phyloP scores from a whole-genome alignment of 2,888 invertebrate genomes.

The Pachydiplax longipennis region DNA sequence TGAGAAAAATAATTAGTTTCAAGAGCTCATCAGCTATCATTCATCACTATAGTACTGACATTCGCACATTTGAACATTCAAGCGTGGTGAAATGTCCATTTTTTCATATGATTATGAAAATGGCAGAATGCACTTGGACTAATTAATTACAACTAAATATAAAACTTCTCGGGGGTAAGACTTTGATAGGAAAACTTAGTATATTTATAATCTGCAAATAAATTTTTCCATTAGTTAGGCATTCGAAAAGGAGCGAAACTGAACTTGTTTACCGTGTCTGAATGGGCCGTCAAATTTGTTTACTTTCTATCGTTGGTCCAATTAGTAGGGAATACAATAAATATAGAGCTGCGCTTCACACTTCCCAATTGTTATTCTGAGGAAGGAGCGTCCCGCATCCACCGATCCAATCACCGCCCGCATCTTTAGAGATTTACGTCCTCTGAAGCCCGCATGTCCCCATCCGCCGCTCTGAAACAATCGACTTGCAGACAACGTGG shows the following conservation, averaged over 20 bases:
- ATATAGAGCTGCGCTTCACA: not conserved
- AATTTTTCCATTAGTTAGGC: no score
- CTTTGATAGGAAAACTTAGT: no score
- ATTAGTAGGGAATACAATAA: not conserved
- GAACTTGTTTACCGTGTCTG: not conserved
- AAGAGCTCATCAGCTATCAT: no score
- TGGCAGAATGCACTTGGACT: no score
- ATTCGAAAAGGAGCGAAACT: not conserved
- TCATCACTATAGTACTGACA: no score
- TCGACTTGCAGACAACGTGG: conserved; percentile 15
- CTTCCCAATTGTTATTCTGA: not conserved
- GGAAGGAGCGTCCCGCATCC: not conserved
- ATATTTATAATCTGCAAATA: no score
- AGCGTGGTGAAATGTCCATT: no score
- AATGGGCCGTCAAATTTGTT: not conserved
- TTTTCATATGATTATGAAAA: no score
- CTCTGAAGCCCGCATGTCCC: not conserved
- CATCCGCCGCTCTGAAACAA: not conserved
- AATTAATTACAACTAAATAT: no score
- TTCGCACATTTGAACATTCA: no score
- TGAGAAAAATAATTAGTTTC: no score
- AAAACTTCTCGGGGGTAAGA: no score
- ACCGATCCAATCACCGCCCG: conserved; percentile 25
- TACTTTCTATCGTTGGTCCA: not conserved
- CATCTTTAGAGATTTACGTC: conserved; percentile 30